Percentiles rank a stretch among this genome's conserved stretches.
phyloP scores from a whole-genome alignment of 2,888 invertebrate genomes.

The Abrostola triplasia region DNA sequence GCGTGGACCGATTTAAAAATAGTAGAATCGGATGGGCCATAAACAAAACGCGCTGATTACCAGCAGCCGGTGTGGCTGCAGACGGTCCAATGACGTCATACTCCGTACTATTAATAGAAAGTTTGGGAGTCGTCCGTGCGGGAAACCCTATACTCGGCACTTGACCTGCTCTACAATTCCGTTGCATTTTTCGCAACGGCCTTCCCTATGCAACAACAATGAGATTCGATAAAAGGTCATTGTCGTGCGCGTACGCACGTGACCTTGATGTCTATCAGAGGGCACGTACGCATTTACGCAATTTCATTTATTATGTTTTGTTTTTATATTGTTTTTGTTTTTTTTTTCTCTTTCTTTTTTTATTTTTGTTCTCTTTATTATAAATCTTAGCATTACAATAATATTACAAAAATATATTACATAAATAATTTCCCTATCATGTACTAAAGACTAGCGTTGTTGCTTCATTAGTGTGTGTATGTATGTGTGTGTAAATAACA shows the following conservation, averaged over 20 bases:
- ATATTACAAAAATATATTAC: conserved; percentile 87
- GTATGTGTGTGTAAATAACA: conserved; percentile 65
- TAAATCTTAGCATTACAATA: conserved; percentile 87
- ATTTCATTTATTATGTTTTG: conserved; percentile 62
- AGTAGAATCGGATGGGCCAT: conserved; percentile 73
- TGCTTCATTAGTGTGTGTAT: conserved; percentile 58
- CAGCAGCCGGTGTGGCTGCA: conserved; percentile 76
- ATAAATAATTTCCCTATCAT: conserved; percentile 76
- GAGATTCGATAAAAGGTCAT: conserved; percentile 77
- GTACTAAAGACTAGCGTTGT: conserved; percentile 71
- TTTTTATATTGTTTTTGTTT: conserved; percentile 60
- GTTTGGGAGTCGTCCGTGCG: conserved; percentile 53
- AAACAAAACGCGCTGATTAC: conserved; percentile 78
- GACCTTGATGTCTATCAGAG: conserved; percentile 73
- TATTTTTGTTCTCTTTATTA: conserved; percentile 87
- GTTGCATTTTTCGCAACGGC: conserved; percentile 64
- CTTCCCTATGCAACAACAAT: conserved; percentile 68
- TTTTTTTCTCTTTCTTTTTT: conserved; percentile 73
- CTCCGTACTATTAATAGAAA: conserved; percentile 64
- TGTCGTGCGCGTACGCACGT: conserved; percentile 76
- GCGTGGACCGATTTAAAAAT: conserved; percentile 61
- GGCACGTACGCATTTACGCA: conserved; percentile 54
- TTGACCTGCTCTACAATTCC: conserved; percentile 77
- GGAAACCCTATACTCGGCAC: conserved; percentile 82
- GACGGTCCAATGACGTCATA: conserved; percentile 75